Base-by-base conservation (phyloP, 2,113 vertebrate species). In the Epinephelus fuscoguttatus region DNA sequence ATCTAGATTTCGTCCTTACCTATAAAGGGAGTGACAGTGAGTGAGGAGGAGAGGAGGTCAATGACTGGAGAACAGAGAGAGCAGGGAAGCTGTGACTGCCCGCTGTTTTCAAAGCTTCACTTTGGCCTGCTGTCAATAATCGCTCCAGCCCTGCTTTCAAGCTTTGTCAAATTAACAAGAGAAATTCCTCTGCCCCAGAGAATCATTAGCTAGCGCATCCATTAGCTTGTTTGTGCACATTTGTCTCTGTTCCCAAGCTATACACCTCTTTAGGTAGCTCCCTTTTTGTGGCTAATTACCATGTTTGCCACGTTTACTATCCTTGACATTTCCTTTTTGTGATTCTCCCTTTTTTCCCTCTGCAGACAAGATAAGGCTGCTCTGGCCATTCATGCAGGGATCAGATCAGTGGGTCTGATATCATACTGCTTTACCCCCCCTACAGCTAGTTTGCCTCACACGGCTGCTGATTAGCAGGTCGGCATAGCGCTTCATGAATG, bases 151-250 rank as follows among this genome's bases (percentile, higher is more conserved):
- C 19, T 64, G 83, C 90, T 90, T 92, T 91, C 82, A 94, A 83
- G 78, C 86, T 91, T 94, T 93, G 93, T 95, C 91, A 93, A 94
- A 94, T 94, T 93, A 94, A 84, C 82, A 89, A 91, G 88, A 95
- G 83, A 90, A 94, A 95, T 95, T 94, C 91, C 82, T 92, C 80
- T 75, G 86, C 84, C 86, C 81, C 56, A 53, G 89, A 84, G 90
- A 93, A 88, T 93, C 92, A 94, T 95, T 94, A 91, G 89, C 85
- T 79, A 82, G 80, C 62, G 25, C 82, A 84, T 88, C 92, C 87
- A 94, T 93, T 93, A 88, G 82, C 86, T 88, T 93, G 92, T 94
- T 93, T 94, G 93, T 88, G 75, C 79, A 89, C 86, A 89, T 92
- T 69, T 91, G 81, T 94, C 90, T 90, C 81, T 82, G 81, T 78